These are phyloP conservation scores for Osmoderma eremita DNA, from an alignment of 2,888 invertebrate genomes.

Conservation along the genomic window DNA sequence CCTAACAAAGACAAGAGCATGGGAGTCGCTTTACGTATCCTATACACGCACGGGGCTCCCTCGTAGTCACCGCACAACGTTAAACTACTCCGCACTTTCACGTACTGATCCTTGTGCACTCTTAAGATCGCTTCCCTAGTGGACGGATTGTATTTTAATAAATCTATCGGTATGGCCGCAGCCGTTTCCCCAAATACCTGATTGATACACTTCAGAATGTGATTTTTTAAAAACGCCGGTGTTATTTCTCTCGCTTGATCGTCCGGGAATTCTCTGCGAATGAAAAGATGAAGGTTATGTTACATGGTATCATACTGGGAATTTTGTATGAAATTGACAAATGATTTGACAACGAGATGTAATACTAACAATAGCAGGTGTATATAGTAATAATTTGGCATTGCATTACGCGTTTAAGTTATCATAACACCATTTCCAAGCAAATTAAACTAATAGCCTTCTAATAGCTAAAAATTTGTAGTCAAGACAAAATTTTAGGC, in stretches of 20 bases:
- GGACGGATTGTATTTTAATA: conserved; percentile 67
- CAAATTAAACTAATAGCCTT: neutral
- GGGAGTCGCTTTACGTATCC: conserved; percentile 66
- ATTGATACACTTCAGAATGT: conserved; percentile 66
- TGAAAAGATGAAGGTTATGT: conserved; percentile 39
- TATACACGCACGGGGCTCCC: conserved; percentile 66
- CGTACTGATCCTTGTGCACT: conserved; percentile 66
- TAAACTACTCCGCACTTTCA: conserved; percentile 69
- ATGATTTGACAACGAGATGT: conserved; percentile 26
- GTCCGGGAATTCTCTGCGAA: conserved; percentile 64
- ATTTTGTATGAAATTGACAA: conserved; percentile 41
- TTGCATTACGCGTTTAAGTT: conserved; percentile 20
- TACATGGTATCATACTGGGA: conserved; percentile 37
- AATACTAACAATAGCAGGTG: conserved; percentile 68
- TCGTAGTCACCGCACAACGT: conserved; percentile 66
- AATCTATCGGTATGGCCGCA: conserved; percentile 66
- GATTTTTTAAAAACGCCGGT: conserved; percentile 68
- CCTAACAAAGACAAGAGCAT: conserved; percentile 61
- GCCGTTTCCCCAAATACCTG: conserved; percentile 70
- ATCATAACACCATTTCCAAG: conserved; percentile 19
- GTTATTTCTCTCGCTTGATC: conserved; percentile 61
- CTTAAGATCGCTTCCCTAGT: conserved; percentile 67
- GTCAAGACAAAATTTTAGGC: no score
- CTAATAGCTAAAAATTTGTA: no score
- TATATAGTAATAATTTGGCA: conserved; percentile 64